Evolutionary conservation across 2,113 vertebrate species (phyloP).

Genomic region (Indri indri): DNA sequence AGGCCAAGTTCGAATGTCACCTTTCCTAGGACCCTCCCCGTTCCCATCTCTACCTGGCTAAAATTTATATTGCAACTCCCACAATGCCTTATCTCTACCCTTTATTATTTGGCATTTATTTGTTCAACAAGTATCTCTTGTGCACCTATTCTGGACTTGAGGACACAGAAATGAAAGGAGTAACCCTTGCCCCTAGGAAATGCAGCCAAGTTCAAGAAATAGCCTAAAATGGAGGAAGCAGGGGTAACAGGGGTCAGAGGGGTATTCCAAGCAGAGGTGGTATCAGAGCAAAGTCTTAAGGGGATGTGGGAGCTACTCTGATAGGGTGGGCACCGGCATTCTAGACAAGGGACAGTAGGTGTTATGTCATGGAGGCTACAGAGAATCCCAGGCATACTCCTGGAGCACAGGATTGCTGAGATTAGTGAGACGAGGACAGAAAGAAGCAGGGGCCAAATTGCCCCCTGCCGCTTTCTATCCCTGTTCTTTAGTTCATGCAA

Average conservation of each 20-base stretch:
- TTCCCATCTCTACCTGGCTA: not conserved
- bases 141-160: not conserved
- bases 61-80: not conserved
- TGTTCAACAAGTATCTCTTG: not conserved
- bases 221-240: not conserved
- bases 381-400: not conserved
- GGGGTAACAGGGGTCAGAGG: not conserved
- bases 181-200: not conserved
- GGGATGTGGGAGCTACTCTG: not conserved
- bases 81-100: not conserved
- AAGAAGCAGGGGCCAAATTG: not conserved
- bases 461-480: not conserved
- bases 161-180: conserved; percentile 24
- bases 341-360: not conserved
- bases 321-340: not conserved
- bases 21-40: not conserved
- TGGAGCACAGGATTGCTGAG: not conserved
- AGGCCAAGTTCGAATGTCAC: not conserved
- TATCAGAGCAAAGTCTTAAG: not conserved
- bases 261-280: not conserved
- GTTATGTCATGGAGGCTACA: not conserved
- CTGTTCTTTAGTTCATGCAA: not conserved
- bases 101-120: not conserved
- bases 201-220: not conserved
- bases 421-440: not conserved